Evolutionary conservation across 2,797 vertebrate genomes (phyloP), one percentile per base, ranked within the genome.

Genomic region (Basileuterus tristriatus): DNA sequence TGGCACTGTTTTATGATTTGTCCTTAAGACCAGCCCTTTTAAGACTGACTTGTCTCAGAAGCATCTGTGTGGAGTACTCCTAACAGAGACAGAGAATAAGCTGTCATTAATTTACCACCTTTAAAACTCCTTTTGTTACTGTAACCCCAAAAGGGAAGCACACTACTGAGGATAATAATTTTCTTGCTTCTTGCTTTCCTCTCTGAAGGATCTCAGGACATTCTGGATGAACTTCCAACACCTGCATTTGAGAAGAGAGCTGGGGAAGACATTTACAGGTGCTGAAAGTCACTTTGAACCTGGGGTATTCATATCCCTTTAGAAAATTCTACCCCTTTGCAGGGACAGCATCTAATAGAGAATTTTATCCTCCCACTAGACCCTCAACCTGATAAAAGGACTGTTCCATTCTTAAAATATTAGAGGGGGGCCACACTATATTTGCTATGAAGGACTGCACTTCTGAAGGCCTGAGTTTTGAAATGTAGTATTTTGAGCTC

Each of bases 1-100:
- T 56, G 12, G 1, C 59, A 34, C 3, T 36, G 13, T 6, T 47
- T 11, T 69, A 59, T 52, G 9, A 21, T 60, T 70, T 1, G 0
- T 59, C 52, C 22, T 88, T 55, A 63, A 67, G 12, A 59, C 7
- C 27, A 44, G 3, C 1, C 11, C 8, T 21, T 92, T 88, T 67
- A 67, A 47, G 1, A 0, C 2, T 64, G 56, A 27, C 7, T 43
- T 83, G 5, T 59, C 52, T 39, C 44, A 14, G 9, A 71, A 26
- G 7, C 8, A 29, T 29, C 11, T n/a, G 12, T 11, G 8, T 56
- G 18, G 15, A 44, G 7, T 49, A 46, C 21, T 34, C 27, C 11
- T 36, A 53, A 50, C 12, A 44, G 32, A 68, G 22, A 26, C 15
- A 44, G 11, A 4, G 62, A 75, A 60, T 52, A 59, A 83, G 1